These are phyloP conservation scores for Chymomyza procnemis DNA, from an alignment of 2,888 invertebrate species.

Conservation along the genomic window DNA sequence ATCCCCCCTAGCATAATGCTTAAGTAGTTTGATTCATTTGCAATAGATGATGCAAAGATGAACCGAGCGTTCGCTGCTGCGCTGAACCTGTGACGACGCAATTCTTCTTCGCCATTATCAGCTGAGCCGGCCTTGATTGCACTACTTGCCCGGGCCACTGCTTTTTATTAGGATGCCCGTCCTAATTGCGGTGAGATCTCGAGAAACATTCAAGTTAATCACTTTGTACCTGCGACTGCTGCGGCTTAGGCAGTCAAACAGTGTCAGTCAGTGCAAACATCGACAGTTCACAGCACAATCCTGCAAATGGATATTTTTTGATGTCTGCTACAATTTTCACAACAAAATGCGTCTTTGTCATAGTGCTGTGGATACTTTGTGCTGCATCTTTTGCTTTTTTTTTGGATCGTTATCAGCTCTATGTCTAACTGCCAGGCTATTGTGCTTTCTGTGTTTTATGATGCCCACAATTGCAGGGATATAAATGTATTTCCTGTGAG, in stretches of 20 bases:
- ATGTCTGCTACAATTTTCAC: conserved; percentile 56
- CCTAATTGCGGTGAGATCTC: conserved; percentile 67
- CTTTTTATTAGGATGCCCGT: conserved; percentile 61
- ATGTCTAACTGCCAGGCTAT: neutral
- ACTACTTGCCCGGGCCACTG: conserved; percentile 54
- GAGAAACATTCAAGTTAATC: conserved; percentile 63
- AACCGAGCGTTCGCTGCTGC: neutral
- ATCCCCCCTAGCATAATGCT: conserved; percentile 15
- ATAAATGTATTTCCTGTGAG: conserved; percentile 56
- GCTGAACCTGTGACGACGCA: conserved; percentile 65
- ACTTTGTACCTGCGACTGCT: conserved; percentile 62
- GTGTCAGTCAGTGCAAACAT: conserved; percentile 43
- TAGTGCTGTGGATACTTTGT: conserved; percentile 39
- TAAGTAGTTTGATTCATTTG: conserved; percentile 41
- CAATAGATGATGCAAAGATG: conserved; percentile 2
- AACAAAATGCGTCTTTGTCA: conserved; percentile 45
- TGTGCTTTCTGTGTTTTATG: conserved; percentile 60
- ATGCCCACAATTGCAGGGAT: conserved; percentile 33
- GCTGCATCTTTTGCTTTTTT: neutral
- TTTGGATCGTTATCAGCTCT: conserved; percentile 60
- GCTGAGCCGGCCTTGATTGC: conserved; percentile 37
- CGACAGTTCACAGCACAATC: conserved; percentile 12
- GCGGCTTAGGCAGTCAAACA: conserved; percentile 66
- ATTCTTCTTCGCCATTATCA: conserved; percentile 61
- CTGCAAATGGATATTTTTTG: conserved; percentile 56